Evolutionary conservation across 1,140 invertebrate species (phyloP).

Genomic region (Drosophila ohnishii): DNA sequence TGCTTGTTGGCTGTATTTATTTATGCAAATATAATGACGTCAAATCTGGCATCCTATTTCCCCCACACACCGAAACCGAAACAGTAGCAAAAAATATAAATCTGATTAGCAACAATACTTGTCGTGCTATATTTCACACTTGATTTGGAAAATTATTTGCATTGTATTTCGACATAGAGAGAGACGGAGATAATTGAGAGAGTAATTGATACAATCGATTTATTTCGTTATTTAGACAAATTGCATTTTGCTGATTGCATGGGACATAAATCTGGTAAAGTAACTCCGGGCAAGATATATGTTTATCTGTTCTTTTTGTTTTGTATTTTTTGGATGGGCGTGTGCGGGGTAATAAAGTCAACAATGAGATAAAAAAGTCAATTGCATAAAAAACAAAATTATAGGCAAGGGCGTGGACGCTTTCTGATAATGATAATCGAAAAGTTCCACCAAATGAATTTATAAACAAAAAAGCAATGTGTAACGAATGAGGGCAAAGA

Average conservation of each 20-base stretch:
- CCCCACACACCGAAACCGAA: conserved; percentile 6
- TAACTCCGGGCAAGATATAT: conserved; percentile 21
- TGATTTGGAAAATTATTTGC: conserved; percentile 35
- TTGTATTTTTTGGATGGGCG: conserved; percentile 26
- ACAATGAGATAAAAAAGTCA: conserved; percentile 39
- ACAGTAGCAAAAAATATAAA: conserved; percentile 25
- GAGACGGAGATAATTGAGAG: conserved; percentile 1
- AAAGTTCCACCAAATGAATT: conserved; percentile 26
- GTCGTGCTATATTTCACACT: conserved; percentile 48
- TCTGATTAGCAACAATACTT: conserved; percentile 41
- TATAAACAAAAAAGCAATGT: conserved; percentile 30
- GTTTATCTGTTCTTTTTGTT: conserved; percentile 11
- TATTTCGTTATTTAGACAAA: conserved; percentile 37
- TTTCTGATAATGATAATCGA: conserved; percentile 51
- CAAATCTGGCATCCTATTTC: conserved; percentile 50
- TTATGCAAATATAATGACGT: conserved; percentile 76
- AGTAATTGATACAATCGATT: conserved; percentile 38
- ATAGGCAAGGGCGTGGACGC: conserved; percentile 33
- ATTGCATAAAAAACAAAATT: conserved; percentile 36
- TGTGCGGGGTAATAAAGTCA: conserved; percentile 42
- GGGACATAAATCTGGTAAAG: conserved; percentile 36
- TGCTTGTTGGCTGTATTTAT: conserved; percentile 57
- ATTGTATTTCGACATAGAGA: conserved; percentile 5
- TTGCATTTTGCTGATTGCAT: conserved; percentile 47
- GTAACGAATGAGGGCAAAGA: conserved; percentile 18